phyloP scores from a whole-genome alignment of 1,140 invertebrate species.

The Meloidogyne chitwoodi region DNA sequence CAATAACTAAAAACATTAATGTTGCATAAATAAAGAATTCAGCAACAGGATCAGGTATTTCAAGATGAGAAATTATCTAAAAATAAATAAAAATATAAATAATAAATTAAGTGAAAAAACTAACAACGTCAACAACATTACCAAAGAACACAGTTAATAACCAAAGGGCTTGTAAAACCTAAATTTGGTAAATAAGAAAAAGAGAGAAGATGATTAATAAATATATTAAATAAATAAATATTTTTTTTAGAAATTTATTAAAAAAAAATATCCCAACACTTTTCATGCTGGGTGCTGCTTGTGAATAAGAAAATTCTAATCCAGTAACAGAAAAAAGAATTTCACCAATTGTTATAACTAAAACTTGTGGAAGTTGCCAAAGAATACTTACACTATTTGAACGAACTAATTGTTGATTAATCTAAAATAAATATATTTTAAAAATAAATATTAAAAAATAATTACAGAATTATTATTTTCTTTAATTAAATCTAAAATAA shows the following conservation, averaged over 20 bases:
- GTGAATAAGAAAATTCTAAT: constrained; percentile 57
- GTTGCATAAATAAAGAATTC: constrained; percentile 58
- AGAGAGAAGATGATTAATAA: neutral
- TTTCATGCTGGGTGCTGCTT: constrained; percentile 57
- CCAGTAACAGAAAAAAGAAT: constrained; percentile 54
- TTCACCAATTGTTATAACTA: constrained; percentile 73
- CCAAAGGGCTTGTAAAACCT: constrained; percentile 51
- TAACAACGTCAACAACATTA: constrained; percentile 42
- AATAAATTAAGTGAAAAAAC: neutral
- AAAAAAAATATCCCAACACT: constrained; percentile 33
- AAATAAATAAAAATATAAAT: constrained; percentile 21
- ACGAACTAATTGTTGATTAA: constrained; percentile 28
- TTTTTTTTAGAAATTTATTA: neutral
- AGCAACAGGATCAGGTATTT: constrained; percentile 46
- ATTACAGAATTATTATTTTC: neutral
- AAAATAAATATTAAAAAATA: neutral
- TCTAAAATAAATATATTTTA: neutral
- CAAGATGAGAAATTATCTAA: constrained; percentile 46
- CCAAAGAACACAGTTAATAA: constrained; percentile 56
- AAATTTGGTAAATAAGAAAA: neutral
- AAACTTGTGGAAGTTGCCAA: constrained; percentile 58
- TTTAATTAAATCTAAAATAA: constrained; percentile 35
- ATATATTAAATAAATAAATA: neutral
- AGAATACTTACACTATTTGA: constrained; percentile 50
- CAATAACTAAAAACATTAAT: constrained; percentile 53